A percentile compares a stretch with the other conserved stretches of the same genome.
Evolutionary conservation across 2,113 vertebrate genomes (phyloP).

Genomic region (Hemichromis elongatus): DNA sequence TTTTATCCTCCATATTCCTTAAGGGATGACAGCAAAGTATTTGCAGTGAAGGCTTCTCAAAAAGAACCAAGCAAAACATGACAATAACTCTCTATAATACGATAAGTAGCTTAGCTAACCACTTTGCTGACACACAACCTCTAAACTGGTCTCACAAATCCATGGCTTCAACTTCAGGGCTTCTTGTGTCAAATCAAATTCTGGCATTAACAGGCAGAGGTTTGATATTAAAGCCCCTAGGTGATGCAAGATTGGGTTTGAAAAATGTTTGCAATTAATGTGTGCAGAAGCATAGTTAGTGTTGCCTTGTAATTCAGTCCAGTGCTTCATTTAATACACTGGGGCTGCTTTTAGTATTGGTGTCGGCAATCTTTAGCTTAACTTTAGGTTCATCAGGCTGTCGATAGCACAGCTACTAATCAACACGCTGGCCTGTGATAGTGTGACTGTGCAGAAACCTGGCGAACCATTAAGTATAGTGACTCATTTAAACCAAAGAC

Average conservation of each 20-base stretch:
- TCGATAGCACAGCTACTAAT: not conserved
- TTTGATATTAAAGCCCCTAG: slow-evolving; percentile 31
- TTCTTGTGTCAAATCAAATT: slow-evolving; percentile 38
- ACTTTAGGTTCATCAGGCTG: not conserved
- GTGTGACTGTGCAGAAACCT: not conserved
- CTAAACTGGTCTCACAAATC: slow-evolving; percentile 35
- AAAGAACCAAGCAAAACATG: slow-evolving; percentile 43
- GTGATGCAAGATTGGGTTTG: slow-evolving; percentile 16
- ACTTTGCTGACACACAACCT: slow-evolving; percentile 49
- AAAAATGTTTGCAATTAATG: slow-evolving; percentile 27
- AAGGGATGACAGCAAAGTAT: slow-evolving; percentile 31
- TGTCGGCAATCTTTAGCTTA: not conserved
- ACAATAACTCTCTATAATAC: slow-evolving; percentile 57
- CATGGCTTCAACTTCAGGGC: slow-evolving; percentile 43
- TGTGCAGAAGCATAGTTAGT: not conserved
- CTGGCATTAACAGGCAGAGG: slow-evolving; percentile 13
- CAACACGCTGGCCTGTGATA: not conserved
- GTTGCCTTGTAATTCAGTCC: slow-evolving; percentile 23
- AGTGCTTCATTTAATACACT: not conserved
- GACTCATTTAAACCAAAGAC: not conserved
- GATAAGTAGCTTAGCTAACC: slow-evolving; percentile 62
- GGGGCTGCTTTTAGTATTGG: not conserved
- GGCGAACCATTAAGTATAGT: too few relatives aligned
- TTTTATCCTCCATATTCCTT: slow-evolving; percentile 29
- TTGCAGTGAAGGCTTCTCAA: slow-evolving; percentile 26